phyloP scores from a whole-genome alignment of 2,888 invertebrate genomes.

The Pteria penguin region DNA sequence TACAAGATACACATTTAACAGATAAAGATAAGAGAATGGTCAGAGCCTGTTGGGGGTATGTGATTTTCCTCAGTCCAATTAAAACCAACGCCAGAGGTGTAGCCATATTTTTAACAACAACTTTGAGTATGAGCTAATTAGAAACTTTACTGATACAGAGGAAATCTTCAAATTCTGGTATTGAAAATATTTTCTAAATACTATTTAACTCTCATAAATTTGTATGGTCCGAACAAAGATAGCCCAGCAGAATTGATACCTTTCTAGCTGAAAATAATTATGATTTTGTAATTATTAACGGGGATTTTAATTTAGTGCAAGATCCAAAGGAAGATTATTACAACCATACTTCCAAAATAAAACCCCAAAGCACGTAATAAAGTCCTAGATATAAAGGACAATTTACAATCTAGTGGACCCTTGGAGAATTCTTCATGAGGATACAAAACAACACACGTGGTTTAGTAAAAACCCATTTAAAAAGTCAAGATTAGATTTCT shows the following conservation, averaged over 20 bases:
- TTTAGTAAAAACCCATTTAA: not conserved
- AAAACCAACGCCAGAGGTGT: not conserved
- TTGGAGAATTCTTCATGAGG: slow-evolving; percentile 5
- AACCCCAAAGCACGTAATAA: not conserved
- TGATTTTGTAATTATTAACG: too few relatives aligned
- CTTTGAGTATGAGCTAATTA: slow-evolving; percentile 6
- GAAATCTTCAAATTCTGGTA: slow-evolving; percentile 11
- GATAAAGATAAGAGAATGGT: slow-evolving; percentile 1
- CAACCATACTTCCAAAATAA: not conserved
- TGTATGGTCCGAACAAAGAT: slow-evolving; percentile 19
- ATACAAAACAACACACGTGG: slow-evolving; percentile 10
- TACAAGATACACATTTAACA: slow-evolving; percentile 24
- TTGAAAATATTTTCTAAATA: not conserved
- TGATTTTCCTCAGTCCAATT: not conserved
- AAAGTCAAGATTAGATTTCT: not conserved
- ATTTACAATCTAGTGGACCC: slow-evolving; percentile 5
- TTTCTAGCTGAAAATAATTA: too few relatives aligned
- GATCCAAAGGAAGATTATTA: too few relatives aligned
- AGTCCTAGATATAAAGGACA: not conserved
- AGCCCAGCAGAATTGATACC: slow-evolving; percentile 2
- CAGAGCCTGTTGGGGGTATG: slow-evolving; percentile 17
- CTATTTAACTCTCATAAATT: not conserved
- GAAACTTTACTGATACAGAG: slow-evolving; percentile 1
- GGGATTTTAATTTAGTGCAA: too few relatives aligned
- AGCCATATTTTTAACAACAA: slow-evolving; percentile 12